Evolutionary conservation across 2,797 vertebrate species (phyloP).

Genomic region (Gastrophryne carolinensis): DNA sequence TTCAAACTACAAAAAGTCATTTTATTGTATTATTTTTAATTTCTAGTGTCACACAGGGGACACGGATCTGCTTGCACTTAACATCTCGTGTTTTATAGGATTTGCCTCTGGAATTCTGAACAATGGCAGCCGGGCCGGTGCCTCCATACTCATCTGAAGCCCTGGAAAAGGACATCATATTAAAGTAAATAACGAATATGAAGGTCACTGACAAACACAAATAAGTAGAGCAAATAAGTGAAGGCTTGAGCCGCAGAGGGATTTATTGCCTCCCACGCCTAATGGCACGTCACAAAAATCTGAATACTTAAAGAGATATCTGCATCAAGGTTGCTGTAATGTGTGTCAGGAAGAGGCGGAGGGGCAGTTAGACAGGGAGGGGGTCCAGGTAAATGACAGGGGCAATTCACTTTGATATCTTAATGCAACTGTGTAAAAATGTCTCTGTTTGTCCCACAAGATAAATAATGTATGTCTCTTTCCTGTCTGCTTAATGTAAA

Average conservation of each 20-base stretch:
- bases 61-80: no score
- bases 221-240: not conserved
- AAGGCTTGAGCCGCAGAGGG: not conserved
- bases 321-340: not conserved
- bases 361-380: not conserved
- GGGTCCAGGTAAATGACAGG: conserved; percentile 20
- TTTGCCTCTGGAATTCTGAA: no score
- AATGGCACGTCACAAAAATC: not conserved
- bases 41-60: no score
- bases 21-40: no score
- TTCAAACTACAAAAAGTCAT: no score
- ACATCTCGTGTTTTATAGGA: no score
- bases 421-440: conserved; percentile 23
- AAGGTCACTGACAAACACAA: conserved; percentile 9
- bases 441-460: conserved; percentile 13
- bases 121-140: not conserved
- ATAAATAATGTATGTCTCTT: conserved; percentile 9
- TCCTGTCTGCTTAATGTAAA: conserved; percentile 3
- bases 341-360: not conserved
- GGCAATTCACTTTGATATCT: conserved; percentile 3
- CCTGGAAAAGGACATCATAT: not conserved
- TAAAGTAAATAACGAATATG: not conserved
- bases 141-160: not conserved
- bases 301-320: conserved; percentile 18
- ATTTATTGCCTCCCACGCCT: not conserved